Percentiles rank a stretch among this genome's conserved stretches.
Conservation (phyloP, 2,113 vertebrate species). For the Hippopotamus amphibius region DNA sequence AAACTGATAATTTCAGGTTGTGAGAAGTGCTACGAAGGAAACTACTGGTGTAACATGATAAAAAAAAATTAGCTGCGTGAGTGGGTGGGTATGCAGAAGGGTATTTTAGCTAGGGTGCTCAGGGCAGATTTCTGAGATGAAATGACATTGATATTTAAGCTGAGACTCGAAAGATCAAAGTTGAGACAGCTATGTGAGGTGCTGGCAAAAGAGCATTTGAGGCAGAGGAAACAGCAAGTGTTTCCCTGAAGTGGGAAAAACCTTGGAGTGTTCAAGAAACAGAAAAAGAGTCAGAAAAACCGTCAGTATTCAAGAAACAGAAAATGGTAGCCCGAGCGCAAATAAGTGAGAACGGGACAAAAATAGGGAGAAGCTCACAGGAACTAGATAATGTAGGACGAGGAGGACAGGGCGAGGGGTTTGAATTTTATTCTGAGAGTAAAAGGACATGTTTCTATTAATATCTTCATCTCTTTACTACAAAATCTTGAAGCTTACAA, state of each 20-base stretch:
- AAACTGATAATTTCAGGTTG: not conserved
- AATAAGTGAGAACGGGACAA: not conserved
- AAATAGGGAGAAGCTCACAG: not conserved
- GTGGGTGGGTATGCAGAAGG: not conserved
- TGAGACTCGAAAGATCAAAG: not conserved
- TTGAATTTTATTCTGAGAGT: not conserved
- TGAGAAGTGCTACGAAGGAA: not conserved
- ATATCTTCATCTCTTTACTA: not conserved
- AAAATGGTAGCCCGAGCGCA: fast-evolving
- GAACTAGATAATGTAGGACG: not conserved
- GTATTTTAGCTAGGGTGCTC: not conserved
- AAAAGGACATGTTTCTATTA: not conserved
- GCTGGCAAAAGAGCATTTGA: not conserved
- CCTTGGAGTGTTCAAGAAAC: not conserved
- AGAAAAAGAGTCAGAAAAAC: not conserved
- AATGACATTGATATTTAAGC: not conserved
- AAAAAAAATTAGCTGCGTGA: not conserved
- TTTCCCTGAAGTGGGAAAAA: not conserved
- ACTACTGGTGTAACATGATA: not conserved
- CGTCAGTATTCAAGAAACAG: not conserved
- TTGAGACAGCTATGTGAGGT: not conserved
- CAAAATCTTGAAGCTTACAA: conserved; percentile 3
- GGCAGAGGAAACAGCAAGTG: not conserved
- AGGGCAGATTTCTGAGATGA: not conserved
- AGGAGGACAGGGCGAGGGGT: not conserved